Percentiles rank a stretch among this genome's conserved stretches.
phyloP scores from a whole-genome alignment of 2,113 vertebrate genomes.

The Dipodomys merriami region DNA sequence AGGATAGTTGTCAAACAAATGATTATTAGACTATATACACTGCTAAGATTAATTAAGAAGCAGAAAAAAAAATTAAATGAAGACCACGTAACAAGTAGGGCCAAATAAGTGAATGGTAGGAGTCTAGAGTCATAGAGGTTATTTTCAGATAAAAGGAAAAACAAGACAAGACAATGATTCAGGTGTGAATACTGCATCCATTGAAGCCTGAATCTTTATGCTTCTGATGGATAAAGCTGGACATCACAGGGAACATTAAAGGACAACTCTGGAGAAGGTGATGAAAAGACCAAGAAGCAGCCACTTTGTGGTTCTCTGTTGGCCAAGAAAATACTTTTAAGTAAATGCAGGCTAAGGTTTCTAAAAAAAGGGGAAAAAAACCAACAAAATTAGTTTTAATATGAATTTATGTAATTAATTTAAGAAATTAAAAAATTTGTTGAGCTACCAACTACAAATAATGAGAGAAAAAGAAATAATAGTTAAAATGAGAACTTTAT shows the following conservation, averaged over 20 bases:
- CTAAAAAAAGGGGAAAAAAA: background rate
- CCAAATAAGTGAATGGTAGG: background rate
- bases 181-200: background rate
- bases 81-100: background rate
- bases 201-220: background rate
- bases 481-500: background rate
- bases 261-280: background rate
- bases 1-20: background rate
- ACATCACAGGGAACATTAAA: background rate
- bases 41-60: background rate
- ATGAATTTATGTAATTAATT: background rate
- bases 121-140: background rate
- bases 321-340: constrained; percentile 12
- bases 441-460: background rate
- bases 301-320: background rate
- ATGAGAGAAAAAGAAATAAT: background rate
- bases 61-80: background rate
- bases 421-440: background rate
- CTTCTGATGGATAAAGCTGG: background rate
- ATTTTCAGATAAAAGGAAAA: background rate
- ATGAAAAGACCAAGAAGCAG: background rate
- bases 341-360: background rate
- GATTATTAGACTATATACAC: background rate
- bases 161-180: background rate
- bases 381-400: background rate